These are phyloP conservation scores for Bos taurus DNA, from an alignment of 2,113 vertebrate species.

Conservation along the genomic window ARS-UCD2.0 NC_037357.1:126216001-126216500, in stretches of 20 bases:
- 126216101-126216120: constrained; percentile 32
- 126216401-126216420: constrained; percentile 30
- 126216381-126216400: not conserved
- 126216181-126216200: constrained; percentile 28
- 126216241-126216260: constrained; percentile 47
- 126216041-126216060: not conserved
- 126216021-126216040: not conserved
- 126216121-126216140: constrained; percentile 9
- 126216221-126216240: constrained; percentile 50
- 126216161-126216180: not conserved
- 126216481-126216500: not conserved
- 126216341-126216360: not conserved
- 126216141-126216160: constrained; percentile 20
- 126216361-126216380: not conserved
- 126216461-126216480: not conserved
- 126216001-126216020: not conserved
- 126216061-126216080: constrained; percentile 19
- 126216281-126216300: not conserved
- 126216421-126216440: constrained; percentile 18
- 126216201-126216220: constrained; percentile 41
- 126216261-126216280: constrained; percentile 25
- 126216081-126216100: not conserved
- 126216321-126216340: constrained; percentile 36
- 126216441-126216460: constrained; percentile 1
- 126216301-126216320: constrained; percentile 21